These are phyloP conservation scores for Aphaenogaster floridana DNA, from an alignment of 1,140 invertebrate species.

Conservation along the genomic window DNA sequence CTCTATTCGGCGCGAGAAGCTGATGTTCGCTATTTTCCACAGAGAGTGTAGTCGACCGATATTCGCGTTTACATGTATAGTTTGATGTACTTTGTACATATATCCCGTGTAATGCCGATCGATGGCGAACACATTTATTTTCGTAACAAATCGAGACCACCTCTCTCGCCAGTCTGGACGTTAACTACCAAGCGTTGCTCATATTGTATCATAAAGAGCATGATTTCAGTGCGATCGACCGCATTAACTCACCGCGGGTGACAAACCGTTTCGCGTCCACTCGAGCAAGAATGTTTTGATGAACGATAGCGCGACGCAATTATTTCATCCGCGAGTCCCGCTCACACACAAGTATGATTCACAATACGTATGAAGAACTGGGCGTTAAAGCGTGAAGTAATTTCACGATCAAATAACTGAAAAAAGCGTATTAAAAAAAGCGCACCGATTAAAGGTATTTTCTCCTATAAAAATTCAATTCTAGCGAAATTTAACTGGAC, in stretches of 20 bases:
- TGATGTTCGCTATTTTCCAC: conserved; percentile 31
- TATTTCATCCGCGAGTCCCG: conserved; percentile 28
- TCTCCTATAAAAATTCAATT: not conserved
- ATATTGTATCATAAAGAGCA: conserved; percentile 61
- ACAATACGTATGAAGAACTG: not conserved
- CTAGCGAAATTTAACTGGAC: not conserved
- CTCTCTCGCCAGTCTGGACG: conserved; percentile 37
- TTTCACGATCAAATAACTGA: conserved; percentile 27
- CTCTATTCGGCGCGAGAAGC: not conserved
- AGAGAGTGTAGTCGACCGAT: conserved; percentile 21
- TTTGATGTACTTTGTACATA: conserved; percentile 38
- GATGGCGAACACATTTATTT: conserved; percentile 12
- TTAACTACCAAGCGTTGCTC: conserved; percentile 36
- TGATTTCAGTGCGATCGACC: conserved; percentile 45
- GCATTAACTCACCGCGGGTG: conserved; percentile 21
- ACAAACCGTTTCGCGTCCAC: conserved; percentile 26
- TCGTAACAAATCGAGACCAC: conserved; percentile 60
- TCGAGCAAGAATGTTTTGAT: conserved; percentile 31
- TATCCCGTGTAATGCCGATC: conserved; percentile 26
- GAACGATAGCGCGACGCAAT: conserved; percentile 29
- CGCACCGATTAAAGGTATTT: not conserved
- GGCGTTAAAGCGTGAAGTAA: conserved; percentile 44
- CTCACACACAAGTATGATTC: conserved; percentile 6
- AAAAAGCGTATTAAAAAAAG: not conserved
- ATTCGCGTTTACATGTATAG: not conserved